Evolutionary conservation across 2,888 invertebrate genomes (phyloP), one percentile per base, ranked within the genome.

Genomic region (Gymnosoma rotundatum): DNA sequence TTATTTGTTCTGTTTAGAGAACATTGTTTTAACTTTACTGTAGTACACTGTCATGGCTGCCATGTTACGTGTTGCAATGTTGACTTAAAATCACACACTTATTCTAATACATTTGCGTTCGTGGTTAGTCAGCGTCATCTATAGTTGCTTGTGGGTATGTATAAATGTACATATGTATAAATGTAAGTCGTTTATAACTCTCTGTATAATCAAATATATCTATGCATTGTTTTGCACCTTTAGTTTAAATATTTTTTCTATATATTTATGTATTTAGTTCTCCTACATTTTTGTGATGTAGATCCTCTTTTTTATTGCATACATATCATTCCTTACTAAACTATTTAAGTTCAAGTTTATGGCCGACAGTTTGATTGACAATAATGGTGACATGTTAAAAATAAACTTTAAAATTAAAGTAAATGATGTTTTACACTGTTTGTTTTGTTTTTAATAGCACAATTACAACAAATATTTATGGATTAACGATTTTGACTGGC

Each of bases 11-110:
- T 48, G 60, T 45, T 5, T 52, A 52, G 45, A 75, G 70, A 38
- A 38, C 25, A 45, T 66, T 25, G 52, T 73, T 74, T 63, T 58
- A 58, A 73, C 52, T 63, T 45, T 18, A 48, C 32, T 56, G n/a
- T 25, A 67, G 48, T 54, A 63, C 80, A 78, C 74, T 70, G 84
- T 84, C 84, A 84, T 84, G 81, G 84, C 84, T 84, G 81, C 81
- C 84, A 84, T 84, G 84, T 84, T 84, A 84, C 84, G 84, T 84
- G 84, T 81, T 70, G 81, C 78, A 84, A 84, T 84, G 84, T 73
- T 74, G 64, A 38, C 78, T 74, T 6, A 54, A 48, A 42, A 50
- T 32, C 21, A 61, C 42, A 75, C 48, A 54, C 58, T 64, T 20
- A 48, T 48, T 72, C 50, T 60, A n/a, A 70, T 32, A 20, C 61